These are phyloP conservation scores for Oreonectes daqikongensis DNA, from an alignment of 2,797 vertebrate genomes.

Conservation along the genomic window DNA sequence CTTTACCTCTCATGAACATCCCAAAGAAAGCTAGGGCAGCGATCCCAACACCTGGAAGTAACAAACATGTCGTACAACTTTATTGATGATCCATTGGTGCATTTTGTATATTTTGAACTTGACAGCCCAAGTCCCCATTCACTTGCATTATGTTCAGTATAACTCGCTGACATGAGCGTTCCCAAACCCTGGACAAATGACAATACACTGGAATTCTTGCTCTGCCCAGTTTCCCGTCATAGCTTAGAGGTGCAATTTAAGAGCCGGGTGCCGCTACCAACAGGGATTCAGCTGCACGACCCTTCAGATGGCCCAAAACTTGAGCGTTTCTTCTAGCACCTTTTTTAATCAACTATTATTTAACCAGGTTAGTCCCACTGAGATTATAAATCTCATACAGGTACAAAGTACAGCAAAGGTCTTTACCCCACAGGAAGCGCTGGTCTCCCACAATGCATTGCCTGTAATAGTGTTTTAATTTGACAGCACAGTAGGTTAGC, in stretches of 20 bases:
- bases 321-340: neutral
- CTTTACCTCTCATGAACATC: no score
- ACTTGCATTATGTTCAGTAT: neutral
- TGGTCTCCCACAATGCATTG: conserved; percentile 17
- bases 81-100: no score
- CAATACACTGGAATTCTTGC: neutral
- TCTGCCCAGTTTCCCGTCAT: neutral
- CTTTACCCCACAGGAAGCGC: conserved; percentile 24
- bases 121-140: neutral
- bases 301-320: neutral
- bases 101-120: no score
- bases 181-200: neutral
- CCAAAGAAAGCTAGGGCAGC: no score
- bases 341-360: conserved; percentile 21
- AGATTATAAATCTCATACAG: conserved; percentile 17
- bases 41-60: no score
- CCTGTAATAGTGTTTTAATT: conserved; percentile 33
- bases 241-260: neutral
- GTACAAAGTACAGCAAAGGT: conserved; percentile 8
- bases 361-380: conserved; percentile 14
- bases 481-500: conserved; percentile 17
- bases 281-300: neutral
- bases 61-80: no score
- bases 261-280: neutral
- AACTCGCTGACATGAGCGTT: neutral